Percentiles rank a stretch among this genome's conserved stretches.
phyloP scores from a whole-genome alignment of 2,888 invertebrate species.

The Plebejus melissa region DNA sequence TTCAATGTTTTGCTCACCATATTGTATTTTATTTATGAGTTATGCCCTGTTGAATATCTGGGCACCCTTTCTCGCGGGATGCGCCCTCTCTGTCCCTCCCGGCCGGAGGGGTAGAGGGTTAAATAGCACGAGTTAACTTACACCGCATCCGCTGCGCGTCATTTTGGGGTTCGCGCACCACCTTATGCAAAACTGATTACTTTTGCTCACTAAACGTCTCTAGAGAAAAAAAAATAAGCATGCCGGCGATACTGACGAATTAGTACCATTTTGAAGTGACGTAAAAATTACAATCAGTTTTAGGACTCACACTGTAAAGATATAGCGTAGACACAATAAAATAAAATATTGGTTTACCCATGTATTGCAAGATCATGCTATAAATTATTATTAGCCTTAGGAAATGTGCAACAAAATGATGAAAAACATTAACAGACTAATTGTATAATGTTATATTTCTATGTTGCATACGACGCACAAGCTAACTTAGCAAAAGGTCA shows the following conservation, averaged over 20 bases:
- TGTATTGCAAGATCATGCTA: no score
- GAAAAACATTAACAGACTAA: not conserved
- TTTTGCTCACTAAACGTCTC: conserved; percentile 15
- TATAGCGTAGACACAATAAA: no score
- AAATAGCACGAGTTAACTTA: conserved; percentile 77
- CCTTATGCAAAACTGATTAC: conserved; percentile 46
- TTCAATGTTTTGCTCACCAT: conserved; percentile 81
- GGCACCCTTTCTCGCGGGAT: conserved; percentile 49
- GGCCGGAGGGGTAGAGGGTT: conserved; percentile 73
- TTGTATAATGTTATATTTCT: not conserved
- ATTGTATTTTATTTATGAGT: conserved; percentile 80
- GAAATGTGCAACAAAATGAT: not conserved
- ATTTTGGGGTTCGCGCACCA: conserved; percentile 61
- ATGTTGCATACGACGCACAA: not conserved
- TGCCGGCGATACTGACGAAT: no score
- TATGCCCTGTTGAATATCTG: conserved; percentile 63
- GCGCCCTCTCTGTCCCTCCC: conserved; percentile 51
- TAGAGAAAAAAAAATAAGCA: not conserved
- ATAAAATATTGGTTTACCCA: no score
- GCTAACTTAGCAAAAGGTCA: not conserved
- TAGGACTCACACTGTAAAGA: no score
- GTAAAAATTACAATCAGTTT: no score
- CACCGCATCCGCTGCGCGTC: conserved; percentile 74
- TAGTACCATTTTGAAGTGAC: no score
- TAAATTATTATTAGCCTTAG: no score